A percentile compares a stretch with the other conserved stretches of the same genome.
Conservation (phyloP, 1,140 invertebrate species). For the Augochlora pura region DNA sequence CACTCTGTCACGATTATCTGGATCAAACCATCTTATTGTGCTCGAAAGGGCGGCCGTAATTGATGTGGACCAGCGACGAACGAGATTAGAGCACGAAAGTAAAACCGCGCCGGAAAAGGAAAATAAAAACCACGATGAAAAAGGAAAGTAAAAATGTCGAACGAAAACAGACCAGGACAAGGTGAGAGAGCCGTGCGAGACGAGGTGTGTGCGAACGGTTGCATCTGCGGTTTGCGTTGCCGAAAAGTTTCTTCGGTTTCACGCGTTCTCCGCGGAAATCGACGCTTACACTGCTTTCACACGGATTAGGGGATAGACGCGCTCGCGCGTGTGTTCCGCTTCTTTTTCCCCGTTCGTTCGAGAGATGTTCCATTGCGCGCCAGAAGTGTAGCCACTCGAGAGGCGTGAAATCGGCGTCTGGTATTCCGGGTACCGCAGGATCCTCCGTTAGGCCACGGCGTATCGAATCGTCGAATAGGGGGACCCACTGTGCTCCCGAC, state of each 20-base stretch:
- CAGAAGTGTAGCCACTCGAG: slow-evolving; percentile 48
- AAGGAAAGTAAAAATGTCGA: not conserved
- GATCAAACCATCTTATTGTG: not conserved
- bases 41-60: not conserved
- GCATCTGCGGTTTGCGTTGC: slow-evolving; percentile 29
- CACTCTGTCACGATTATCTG: not conserved
- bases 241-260: slow-evolving; percentile 19
- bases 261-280: slow-evolving; percentile 20
- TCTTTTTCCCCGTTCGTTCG: slow-evolving; percentile 8
- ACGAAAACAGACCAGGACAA: not conserved
- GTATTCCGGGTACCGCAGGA: slow-evolving; percentile 16
- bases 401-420: slow-evolving; percentile 63
- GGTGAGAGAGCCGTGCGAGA: not conserved
- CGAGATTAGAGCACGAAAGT: not conserved
- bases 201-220: too few relatives aligned
- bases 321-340: not conserved
- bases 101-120: not conserved
- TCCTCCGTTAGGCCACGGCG: slow-evolving; percentile 33
- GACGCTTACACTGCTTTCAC: slow-evolving; percentile 8
- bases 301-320: slow-evolving; percentile 5
- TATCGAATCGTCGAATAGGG: slow-evolving; percentile 52
- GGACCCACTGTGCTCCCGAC: slow-evolving; percentile 31
- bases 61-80: not conserved
- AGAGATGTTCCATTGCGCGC: too few relatives aligned
- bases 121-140: too few relatives aligned